Percentiles rank a stretch among this genome's conserved stretches.
Evolutionary conservation across 92 coral and sea anemone species (phyloP).

Genomic region (Heliopora coerulea): DNA sequence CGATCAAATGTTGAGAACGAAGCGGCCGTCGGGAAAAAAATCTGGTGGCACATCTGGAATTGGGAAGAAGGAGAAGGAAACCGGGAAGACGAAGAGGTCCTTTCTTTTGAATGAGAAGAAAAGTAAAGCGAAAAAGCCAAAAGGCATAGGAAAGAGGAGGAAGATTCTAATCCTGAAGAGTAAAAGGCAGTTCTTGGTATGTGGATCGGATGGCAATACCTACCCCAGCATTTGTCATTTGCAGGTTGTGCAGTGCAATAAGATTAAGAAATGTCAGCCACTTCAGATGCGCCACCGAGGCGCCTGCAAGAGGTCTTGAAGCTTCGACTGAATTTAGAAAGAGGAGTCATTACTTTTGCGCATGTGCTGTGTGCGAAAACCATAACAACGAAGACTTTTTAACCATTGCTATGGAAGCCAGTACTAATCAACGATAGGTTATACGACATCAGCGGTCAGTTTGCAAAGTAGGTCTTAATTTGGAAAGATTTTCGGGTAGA

Average conservation of each 20-base stretch:
- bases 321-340: too few relatives aligned
- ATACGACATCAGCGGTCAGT: too few relatives aligned
- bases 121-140: conserved; percentile 2
- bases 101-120: neutral
- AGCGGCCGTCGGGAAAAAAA: neutral
- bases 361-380: too few relatives aligned
- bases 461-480: too few relatives aligned
- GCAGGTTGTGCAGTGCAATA: conserved; percentile 71
- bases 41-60: neutral
- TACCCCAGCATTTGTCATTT: conserved; percentile 80
- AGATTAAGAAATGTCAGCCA: conserved; percentile 42
- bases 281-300: conserved; percentile 28
- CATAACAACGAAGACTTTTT: too few relatives aligned
- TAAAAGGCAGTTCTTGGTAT: conserved; percentile 62
- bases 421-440: too few relatives aligned
- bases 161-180: neutral
- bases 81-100: conserved; percentile 6
- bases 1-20: conserved; percentile 29
- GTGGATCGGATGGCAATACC: conserved; percentile 90
- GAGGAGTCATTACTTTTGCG: too few relatives aligned
- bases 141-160: neutral
- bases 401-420: too few relatives aligned
- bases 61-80: neutral
- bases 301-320: conserved; percentile 29
- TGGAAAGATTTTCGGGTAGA: too few relatives aligned